These are phyloP conservation scores for Athrips mouffetella DNA, from an alignment of 2,888 invertebrate genomes.

Conservation along the genomic window DNA sequence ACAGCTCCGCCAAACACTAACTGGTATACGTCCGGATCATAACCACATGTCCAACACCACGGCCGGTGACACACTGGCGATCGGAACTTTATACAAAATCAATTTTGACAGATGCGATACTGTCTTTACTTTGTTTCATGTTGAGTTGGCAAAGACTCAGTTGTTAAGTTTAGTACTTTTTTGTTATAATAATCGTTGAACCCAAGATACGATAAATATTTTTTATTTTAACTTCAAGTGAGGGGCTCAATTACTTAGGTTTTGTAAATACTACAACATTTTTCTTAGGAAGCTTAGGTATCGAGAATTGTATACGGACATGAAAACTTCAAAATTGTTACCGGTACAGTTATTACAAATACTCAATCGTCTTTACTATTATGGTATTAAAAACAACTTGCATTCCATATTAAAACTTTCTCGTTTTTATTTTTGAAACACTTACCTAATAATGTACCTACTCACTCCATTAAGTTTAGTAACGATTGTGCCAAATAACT, in stretches of 20 bases:
- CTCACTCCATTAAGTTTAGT: constrained; percentile 10
- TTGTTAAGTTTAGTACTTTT: constrained; percentile 43
- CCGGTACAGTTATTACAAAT: constrained; percentile 10
- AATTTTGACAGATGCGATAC: constrained; percentile 28
- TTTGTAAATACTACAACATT: constrained; percentile 13
- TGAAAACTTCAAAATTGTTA: constrained; percentile 45
- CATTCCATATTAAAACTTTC: constrained; percentile 9
- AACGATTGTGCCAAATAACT: constrained; percentile 31
- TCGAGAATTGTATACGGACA: constrained; percentile 51
- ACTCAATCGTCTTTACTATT: constrained; percentile 12
- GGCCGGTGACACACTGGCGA: not conserved
- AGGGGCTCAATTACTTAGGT: constrained; percentile 7
- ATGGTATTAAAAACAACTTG: constrained; percentile 2
- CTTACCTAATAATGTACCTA: constrained; percentile 14
- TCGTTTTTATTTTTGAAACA: constrained; percentile 16
- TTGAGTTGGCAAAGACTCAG: constrained; percentile 25
- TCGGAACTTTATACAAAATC: constrained; percentile 16
- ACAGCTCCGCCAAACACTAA: constrained; percentile 83
- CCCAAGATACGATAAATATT: constrained; percentile 30
- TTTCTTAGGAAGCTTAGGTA: constrained; percentile 5
- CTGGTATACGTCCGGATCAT: constrained; percentile 89
- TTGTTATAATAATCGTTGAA: constrained; percentile 35
- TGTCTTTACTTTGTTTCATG: constrained; percentile 22
- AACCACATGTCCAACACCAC: constrained; percentile 59
- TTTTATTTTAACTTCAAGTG: constrained; percentile 5